Evolutionary conservation across 92 coral and sea anemone species (phyloP), one percentile per base, ranked within the genome.

Genomic region (Blastomussa wellsi): DNA sequence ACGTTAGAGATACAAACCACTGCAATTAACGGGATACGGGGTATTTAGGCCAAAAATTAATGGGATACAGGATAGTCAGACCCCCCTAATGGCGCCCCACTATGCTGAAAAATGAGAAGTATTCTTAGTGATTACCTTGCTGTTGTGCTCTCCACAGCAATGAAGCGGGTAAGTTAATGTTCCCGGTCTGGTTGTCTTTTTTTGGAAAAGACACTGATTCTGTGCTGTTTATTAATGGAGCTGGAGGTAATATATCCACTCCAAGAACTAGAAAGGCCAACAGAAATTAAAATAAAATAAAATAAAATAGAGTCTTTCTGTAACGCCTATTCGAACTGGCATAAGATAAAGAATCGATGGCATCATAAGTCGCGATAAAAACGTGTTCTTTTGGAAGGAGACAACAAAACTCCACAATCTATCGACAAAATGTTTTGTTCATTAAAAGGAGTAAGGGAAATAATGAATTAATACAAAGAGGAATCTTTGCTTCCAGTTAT

Each of bases 231-330:
- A 20, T 9, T 12, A 69, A 33, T 24, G 36, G 70, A 16, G 37
- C 69, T n/a, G 89, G 69, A 14, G 92, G 92, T 31, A 80, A 24
- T 6, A 89, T 57, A 3, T 52, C 67, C 15, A 89, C 83, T 31
- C 83, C 89, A 55, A 85, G 82, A 4, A 44, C 92, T 89, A 32
- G 47, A 0, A n/a, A 70, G 35, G 13, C 47, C 36, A 24, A 15
- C 29, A 76, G 1, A 47, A 42, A 8, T 73, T 4, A 12, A 5
- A 28, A n/a, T 15, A 7, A 76, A 0, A n/a, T n/a, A n/a, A 20
- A 28, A 5, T 76, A 44, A 35, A 41, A n/a, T n/a, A n/a, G n/a
- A n/a, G n/a, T n/a, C 0, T 76, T 7, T 14, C 65, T 13, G 65
- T 57, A 57, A 17, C 44, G 16, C 2, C 20, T 16, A 41, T 3